Conservation (phyloP, 2,888 invertebrate genomes). For the Platycheirus rosarum region DNA sequence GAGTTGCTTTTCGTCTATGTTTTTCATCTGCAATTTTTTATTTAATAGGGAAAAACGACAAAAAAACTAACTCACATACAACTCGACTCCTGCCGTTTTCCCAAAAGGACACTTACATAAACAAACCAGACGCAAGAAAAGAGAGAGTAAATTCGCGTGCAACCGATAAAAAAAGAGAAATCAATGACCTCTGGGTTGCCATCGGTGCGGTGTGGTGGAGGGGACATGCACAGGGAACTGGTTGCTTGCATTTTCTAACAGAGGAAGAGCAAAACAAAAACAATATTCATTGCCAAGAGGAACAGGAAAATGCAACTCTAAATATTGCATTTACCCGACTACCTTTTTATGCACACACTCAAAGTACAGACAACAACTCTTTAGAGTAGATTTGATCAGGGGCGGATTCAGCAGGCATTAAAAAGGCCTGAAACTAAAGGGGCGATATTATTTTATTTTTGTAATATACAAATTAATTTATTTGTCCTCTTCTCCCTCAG, state of each 20-base stretch:
- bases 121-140: conserved; percentile 11
- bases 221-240: conserved; percentile 33
- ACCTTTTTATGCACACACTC: conserved; percentile 23
- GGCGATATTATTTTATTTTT: not conserved
- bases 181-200: conserved; percentile 58
- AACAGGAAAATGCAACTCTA: conserved; percentile 67
- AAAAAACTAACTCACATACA: conserved; percentile 26
- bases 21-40: conserved; percentile 56
- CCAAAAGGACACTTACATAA: conserved; percentile 44
- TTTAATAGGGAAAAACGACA: not conserved
- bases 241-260: conserved; percentile 63
- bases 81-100: conserved; percentile 29
- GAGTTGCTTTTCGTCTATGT: conserved; percentile 8
- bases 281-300: conserved; percentile 57
- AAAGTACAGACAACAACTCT: conserved; percentile 1
- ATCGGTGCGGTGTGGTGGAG: too few species aligned
- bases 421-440: not conserved
- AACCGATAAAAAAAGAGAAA: conserved; percentile 37
- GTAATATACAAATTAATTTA: too few species aligned
- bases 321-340: conserved; percentile 61
- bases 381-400: conserved; percentile 6
- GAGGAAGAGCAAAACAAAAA: conserved; percentile 52
- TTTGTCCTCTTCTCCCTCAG: too few species aligned
- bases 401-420: not conserved
- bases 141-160: conserved; percentile 43